Percentiles rank a stretch among this genome's conserved stretches.
Conservation (phyloP, 2,888 invertebrate species). For the Pollenia angustigena region DNA sequence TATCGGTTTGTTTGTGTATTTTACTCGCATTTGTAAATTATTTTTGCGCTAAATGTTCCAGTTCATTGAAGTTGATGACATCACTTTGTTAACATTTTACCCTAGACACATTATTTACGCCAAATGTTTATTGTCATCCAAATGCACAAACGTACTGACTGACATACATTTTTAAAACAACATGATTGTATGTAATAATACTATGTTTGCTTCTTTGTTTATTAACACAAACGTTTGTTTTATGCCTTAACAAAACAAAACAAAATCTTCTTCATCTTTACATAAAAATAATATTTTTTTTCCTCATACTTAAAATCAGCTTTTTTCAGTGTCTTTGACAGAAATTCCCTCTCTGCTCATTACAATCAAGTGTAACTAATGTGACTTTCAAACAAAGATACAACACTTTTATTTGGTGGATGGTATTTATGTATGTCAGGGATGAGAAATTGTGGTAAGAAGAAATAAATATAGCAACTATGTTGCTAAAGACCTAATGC, state of each 20-base stretch:
- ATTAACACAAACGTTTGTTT: constrained; percentile 52
- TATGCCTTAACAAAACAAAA: constrained; percentile 27
- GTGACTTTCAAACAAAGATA: constrained; percentile 53
- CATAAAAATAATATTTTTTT: background rate
- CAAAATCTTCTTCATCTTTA: constrained; percentile 14
- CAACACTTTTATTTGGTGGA: constrained; percentile 14
- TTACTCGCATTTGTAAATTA: constrained; percentile 17
- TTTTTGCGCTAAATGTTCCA: constrained; percentile 71
- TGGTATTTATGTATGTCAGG: constrained; percentile 28
- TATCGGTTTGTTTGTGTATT: background rate
- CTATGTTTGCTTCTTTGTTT: background rate
- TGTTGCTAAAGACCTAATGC: background rate
- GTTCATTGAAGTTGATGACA: constrained; percentile 73
- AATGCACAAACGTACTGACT: background rate
- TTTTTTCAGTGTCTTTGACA: constrained; percentile 51
- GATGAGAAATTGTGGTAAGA: constrained; percentile 6
- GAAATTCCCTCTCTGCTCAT: constrained; percentile 63
- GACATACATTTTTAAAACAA: background rate
- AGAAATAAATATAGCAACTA: background rate
- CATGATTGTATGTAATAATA: constrained; percentile 9
- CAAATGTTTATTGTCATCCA: constrained; percentile 65
- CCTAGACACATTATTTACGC: constrained; percentile 69
- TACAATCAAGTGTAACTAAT: constrained; percentile 70
- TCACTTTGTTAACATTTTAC: constrained; percentile 71
- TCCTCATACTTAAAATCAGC: constrained; percentile 35